phyloP scores from a whole-genome alignment of 2,113 vertebrate genomes.

The Asarcornis scutulata region DNA sequence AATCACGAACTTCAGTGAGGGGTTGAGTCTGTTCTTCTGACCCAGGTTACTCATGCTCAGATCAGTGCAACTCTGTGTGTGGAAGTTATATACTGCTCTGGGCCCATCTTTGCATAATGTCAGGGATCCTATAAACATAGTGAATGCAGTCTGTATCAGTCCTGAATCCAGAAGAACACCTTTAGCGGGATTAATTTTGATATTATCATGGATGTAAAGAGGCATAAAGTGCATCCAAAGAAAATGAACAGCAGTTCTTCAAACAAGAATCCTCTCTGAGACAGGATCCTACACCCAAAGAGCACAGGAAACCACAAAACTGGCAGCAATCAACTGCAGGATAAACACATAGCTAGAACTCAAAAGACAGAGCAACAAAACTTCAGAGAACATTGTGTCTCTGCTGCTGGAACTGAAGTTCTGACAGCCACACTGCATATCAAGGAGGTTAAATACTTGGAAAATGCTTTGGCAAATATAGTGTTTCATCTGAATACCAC shows the following conservation, averaged over 20 bases:
- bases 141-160: neutral
- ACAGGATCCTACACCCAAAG: neutral
- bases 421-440: neutral
- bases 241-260: neutral
- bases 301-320: conserved; percentile 15
- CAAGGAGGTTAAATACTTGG: neutral
- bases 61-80: neutral
- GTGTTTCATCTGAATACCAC: neutral
- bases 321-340: neutral
- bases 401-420: neutral
- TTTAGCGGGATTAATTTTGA: neutral
- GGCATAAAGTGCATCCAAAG: neutral
- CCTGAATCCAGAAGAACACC: neutral
- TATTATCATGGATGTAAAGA: neutral
- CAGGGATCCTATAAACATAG: neutral
- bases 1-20: neutral
- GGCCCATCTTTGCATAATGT: neutral
- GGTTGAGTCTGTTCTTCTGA: neutral
- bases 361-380: conserved; percentile 24
- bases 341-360: neutral
- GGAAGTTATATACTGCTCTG: neutral
- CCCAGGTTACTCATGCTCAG: neutral
- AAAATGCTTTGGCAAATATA: neutral
- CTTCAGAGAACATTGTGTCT: conserved; percentile 24
- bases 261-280: neutral